Conservation (phyloP, 2,888 invertebrate species). For the Leptura quadrifasciata region DNA sequence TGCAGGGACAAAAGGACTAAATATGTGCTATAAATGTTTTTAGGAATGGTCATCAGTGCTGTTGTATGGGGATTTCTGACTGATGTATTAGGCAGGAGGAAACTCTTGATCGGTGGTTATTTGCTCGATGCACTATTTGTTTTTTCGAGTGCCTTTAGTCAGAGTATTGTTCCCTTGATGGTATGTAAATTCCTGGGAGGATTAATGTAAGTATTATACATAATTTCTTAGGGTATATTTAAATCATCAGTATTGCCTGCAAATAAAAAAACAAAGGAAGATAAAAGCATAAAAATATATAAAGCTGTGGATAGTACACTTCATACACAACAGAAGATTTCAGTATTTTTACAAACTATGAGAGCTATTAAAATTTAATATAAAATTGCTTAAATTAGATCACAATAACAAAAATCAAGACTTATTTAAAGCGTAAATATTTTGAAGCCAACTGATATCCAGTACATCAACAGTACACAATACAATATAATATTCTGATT, state of each 20-base stretch:
- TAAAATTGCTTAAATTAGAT: too few species aligned
- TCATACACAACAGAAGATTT: too few species aligned
- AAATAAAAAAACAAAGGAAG: too few species aligned
- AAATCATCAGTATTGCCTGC: too few species aligned
- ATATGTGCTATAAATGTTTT: constrained; percentile 25
- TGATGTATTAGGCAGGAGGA: constrained; percentile 82
- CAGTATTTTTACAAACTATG: not conserved
- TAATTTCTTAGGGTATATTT: not conserved
- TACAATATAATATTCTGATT: too few species aligned
- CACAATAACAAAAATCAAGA: too few species aligned
- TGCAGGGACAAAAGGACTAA: not conserved
- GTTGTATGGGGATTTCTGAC: constrained; percentile 86
- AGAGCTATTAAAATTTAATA: too few species aligned
- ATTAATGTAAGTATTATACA: constrained; percentile 58
- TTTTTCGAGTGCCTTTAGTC: constrained; percentile 79
- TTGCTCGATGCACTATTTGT: constrained; percentile 80
- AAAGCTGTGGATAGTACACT: too few species aligned
- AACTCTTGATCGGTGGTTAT: constrained; percentile 81
- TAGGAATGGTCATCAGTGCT: constrained; percentile 81
- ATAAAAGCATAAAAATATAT: too few species aligned
- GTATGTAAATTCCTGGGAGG: constrained; percentile 78
- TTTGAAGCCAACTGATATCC: too few species aligned
- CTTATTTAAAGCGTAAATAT: too few species aligned
- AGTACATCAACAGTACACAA: too few species aligned
- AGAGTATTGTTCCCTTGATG: constrained; percentile 80